phyloP scores from a whole-genome alignment of 2,797 vertebrate species.

The Pogonophryne albipinna region DNA sequence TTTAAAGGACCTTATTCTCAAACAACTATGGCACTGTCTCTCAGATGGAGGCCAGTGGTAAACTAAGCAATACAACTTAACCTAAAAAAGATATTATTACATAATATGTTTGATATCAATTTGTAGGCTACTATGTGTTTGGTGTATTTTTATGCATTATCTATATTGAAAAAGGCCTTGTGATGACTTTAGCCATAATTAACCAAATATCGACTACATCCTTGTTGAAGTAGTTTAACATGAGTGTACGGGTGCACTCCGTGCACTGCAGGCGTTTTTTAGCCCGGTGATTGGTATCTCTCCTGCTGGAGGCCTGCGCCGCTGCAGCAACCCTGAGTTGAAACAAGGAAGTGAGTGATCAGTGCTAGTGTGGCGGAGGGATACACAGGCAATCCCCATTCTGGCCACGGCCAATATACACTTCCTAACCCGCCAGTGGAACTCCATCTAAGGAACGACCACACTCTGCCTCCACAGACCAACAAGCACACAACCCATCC shows the following conservation, averaged over 20 bases:
- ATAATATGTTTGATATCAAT: not conserved
- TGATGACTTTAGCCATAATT: not conserved
- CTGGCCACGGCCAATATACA: slow-evolving; percentile 78
- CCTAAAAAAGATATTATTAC: too few relatives aligned
- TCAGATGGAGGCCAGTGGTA: not conserved
- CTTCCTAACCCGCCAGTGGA: slow-evolving; percentile 75
- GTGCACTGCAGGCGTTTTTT: slow-evolving; percentile 61
- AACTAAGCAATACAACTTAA: not conserved
- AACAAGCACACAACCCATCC: slow-evolving; percentile 72
- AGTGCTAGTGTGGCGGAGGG: slow-evolving; percentile 82
- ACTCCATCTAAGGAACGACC: slow-evolving; percentile 81
- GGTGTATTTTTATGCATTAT: not conserved
- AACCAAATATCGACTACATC: not conserved
- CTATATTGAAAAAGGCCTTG: not conserved
- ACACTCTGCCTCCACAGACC: slow-evolving; percentile 76
- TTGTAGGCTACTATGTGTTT: not conserved
- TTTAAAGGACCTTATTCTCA: slow-evolving; percentile 2
- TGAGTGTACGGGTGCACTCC: slow-evolving; percentile 33
- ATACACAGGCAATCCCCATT: slow-evolving; percentile 79
- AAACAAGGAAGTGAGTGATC: slow-evolving; percentile 83
- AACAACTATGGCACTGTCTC: not conserved
- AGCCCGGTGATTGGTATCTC: slow-evolving; percentile 59
- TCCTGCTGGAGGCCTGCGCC: slow-evolving; percentile 45
- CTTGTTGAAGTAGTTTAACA: not conserved
- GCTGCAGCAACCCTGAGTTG: slow-evolving; percentile 62